A percentile compares a stretch with the other conserved stretches of the same genome.
phyloP scores from a whole-genome alignment of 2,113 vertebrate genomes.

The Neofelis nebulosa region DNA sequence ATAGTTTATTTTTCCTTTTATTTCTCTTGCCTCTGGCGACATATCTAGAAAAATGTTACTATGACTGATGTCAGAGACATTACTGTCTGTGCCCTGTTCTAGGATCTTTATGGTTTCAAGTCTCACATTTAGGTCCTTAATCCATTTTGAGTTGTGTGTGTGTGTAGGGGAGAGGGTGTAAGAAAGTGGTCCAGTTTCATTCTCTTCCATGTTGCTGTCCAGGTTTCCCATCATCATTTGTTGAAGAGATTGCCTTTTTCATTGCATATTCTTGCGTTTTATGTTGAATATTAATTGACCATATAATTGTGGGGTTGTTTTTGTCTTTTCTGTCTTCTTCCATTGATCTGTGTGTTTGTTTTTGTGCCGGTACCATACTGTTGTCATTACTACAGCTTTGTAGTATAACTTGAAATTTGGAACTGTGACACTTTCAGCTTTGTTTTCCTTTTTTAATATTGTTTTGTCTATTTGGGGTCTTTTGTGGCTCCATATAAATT shows the following conservation, averaged over 20 bases:
- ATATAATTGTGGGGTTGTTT: neutral
- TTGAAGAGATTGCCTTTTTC: neutral
- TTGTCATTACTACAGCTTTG: neutral
- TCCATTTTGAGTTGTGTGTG: neutral
- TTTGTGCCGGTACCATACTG: neutral
- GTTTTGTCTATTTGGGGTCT: neutral
- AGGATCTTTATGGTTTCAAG: neutral
- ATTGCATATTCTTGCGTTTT: neutral
- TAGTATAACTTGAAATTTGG: neutral
- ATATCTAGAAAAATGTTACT: neutral
- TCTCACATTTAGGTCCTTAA: neutral
- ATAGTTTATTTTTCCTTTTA: neutral
- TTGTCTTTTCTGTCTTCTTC: neutral
- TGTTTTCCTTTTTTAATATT: neutral
- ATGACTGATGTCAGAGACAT: neutral
- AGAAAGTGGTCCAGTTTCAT: neutral
- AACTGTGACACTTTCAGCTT: neutral
- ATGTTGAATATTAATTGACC: neutral
- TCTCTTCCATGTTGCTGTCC: neutral
- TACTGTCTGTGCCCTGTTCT: neutral
- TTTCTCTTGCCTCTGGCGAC: neutral
- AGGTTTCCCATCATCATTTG: neutral
- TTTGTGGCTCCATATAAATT: neutral
- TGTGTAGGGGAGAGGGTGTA: neutral
- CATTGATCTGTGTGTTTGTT: neutral